A percentile compares a stretch with the other conserved stretches of the same genome.
Conservation (phyloP, 2,113 vertebrate species). For the Arenaria interpres region DNA sequence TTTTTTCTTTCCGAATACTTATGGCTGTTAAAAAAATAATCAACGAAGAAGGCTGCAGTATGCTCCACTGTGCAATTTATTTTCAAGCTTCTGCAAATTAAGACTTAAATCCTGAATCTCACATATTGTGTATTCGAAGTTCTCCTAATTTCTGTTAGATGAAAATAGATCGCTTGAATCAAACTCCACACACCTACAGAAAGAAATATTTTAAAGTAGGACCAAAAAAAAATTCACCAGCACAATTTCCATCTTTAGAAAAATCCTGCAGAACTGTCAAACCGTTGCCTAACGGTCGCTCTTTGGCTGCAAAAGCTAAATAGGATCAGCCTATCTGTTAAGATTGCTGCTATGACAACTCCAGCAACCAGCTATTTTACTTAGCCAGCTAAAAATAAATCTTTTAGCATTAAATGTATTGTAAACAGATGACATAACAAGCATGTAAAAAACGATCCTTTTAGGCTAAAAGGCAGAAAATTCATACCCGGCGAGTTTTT, state of each 20-base stretch:
- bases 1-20: conserved; percentile 31
- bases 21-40: background rate
- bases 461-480: background rate
- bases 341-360: conserved; percentile 64
- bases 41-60: background rate
- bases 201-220: conserved; percentile 46
- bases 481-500: background rate
- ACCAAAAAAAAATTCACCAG: conserved; percentile 1
- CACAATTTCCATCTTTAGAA: conserved; percentile 62
- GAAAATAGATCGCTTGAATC: background rate
- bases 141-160: background rate
- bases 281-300: conserved; percentile 37
- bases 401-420: conserved; percentile 48
- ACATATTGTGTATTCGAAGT: background rate
- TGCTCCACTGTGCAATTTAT: background rate
- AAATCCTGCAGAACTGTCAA: conserved; percentile 60
- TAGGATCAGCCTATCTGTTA: conserved; percentile 54
- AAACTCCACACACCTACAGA: conserved; percentile 48
- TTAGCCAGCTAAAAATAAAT: conserved; percentile 56
- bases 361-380: conserved; percentile 39
- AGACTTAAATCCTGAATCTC: background rate
- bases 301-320: conserved; percentile 53
- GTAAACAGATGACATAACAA: conserved; percentile 47
- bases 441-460: background rate
- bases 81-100: conserved; percentile 31